A percentile compares a stretch with the other conserved stretches of the same genome.
phyloP scores from a whole-genome alignment of 2,797 vertebrate species.

The Enteromius unitaeniatus region DNA sequence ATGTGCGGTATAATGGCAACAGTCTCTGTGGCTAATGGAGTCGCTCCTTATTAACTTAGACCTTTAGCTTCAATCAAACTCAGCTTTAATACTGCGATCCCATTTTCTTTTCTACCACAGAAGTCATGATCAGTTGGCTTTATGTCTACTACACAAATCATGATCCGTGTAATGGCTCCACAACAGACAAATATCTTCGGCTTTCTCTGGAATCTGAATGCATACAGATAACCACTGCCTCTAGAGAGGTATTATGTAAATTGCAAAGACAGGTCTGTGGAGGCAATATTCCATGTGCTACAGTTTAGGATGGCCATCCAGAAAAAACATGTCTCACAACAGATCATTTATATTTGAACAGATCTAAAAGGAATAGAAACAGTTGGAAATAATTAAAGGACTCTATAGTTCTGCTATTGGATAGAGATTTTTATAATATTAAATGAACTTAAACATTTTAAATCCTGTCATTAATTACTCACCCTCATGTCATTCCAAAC shows the following conservation, averaged over 20 bases:
- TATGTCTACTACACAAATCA: conserved; percentile 5
- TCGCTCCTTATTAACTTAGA: conserved; percentile 7
- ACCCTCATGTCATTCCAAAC: not conserved
- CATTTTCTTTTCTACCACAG: not conserved
- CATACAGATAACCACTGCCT: not conserved
- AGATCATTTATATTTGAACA: not conserved
- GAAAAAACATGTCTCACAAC: not conserved
- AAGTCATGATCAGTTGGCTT: not conserved
- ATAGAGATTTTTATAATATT: not conserved
- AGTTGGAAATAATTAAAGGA: not conserved
- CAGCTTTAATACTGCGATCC: not conserved
- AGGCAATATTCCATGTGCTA: not conserved
- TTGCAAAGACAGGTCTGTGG: conserved; percentile 6
- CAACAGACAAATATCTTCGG: not conserved
- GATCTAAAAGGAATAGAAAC: not conserved
- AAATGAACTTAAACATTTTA: not conserved
- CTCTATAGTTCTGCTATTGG: not conserved
- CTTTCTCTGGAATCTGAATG: conserved; percentile 9
- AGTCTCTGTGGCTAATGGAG: conserved; percentile 15
- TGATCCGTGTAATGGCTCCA: not conserved
- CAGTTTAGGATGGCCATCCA: not conserved
- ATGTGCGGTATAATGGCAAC: conserved; percentile 35
- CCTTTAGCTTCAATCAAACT: not conserved
- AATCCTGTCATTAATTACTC: not conserved
- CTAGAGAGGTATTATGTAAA: conserved; percentile 10